phyloP scores from a whole-genome alignment of 2,797 vertebrate species.

The Neosilurus hyrtlii region DNA sequence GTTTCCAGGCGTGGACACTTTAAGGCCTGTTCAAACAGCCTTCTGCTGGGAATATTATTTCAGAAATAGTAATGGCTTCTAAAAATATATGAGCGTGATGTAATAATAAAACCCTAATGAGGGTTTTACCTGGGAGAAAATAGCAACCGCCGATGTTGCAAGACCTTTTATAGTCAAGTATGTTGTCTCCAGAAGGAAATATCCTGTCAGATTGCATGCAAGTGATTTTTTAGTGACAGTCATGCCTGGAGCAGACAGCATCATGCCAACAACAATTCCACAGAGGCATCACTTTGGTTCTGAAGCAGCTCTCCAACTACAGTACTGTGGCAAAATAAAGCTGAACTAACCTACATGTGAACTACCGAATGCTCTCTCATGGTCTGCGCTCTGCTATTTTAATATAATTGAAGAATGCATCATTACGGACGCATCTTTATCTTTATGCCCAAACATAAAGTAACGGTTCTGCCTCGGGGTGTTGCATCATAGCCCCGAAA shows the following conservation, averaged over 20 bases:
- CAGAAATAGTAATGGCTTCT: neutral
- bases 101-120: conserved; percentile 9
- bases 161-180: conserved; percentile 62
- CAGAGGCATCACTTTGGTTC: conserved; percentile 43
- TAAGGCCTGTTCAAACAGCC: neutral
- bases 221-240: conserved; percentile 59
- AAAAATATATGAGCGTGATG: conserved; percentile 18
- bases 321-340: conserved; percentile 24
- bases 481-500: neutral
- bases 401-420: neutral
- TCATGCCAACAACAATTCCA: conserved; percentile 46
- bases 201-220: conserved; percentile 72
- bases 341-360: conserved; percentile 2
- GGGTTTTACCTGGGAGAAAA: conserved; percentile 14
- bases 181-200: conserved; percentile 68
- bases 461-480: neutral
- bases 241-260: conserved; percentile 65
- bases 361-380: neutral
- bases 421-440: neutral
- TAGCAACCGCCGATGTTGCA: conserved; percentile 42
- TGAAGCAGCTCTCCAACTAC: conserved; percentile 32
- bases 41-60: conserved; percentile 1
- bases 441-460: neutral
- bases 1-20: neutral
- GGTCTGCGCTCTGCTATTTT: neutral